Evolutionary conservation across 2,113 vertebrate genomes (phyloP).

Genomic region (Lonchura striata): DNA sequence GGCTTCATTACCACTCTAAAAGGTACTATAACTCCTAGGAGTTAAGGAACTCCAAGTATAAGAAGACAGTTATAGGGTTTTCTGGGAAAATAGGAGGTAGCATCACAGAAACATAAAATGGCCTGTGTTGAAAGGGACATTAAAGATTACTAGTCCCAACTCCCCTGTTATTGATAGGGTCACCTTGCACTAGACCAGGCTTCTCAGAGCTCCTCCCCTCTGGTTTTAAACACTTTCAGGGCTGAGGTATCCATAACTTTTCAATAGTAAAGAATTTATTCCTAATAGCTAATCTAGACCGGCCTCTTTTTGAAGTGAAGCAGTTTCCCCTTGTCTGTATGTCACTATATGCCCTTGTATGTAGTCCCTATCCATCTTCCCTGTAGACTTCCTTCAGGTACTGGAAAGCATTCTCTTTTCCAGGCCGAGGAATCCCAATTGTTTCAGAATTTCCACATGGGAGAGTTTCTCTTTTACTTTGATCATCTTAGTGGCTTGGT

Average conservation of each 20-base stretch:
- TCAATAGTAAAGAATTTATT: not conserved
- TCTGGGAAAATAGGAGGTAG: not conserved
- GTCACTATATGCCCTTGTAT: too few species aligned
- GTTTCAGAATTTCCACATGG: accelerated
- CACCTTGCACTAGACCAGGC: not conserved
- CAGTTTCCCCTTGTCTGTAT: not conserved
- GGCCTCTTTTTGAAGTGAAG: not conserved
- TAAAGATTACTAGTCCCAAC: not conserved
- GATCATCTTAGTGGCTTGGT: not conserved
- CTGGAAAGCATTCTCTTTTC: not conserved
- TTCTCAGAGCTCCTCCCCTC: not conserved
- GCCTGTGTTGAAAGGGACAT: not conserved
- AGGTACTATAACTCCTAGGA: not conserved
- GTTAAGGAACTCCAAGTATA: not conserved
- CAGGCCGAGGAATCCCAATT: not conserved
- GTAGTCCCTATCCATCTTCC: not conserved
- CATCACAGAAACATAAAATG: not conserved
- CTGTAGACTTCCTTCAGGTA: not conserved
- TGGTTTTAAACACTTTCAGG: not conserved
- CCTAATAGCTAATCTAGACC: not conserved
- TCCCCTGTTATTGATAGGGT: not conserved
- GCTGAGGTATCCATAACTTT: accelerated
- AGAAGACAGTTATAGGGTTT: not conserved
- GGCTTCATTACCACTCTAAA: not conserved
- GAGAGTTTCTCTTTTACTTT: not conserved